Conservation (phyloP, 2,888 invertebrate species). For the Stenotaenia linearis region DNA sequence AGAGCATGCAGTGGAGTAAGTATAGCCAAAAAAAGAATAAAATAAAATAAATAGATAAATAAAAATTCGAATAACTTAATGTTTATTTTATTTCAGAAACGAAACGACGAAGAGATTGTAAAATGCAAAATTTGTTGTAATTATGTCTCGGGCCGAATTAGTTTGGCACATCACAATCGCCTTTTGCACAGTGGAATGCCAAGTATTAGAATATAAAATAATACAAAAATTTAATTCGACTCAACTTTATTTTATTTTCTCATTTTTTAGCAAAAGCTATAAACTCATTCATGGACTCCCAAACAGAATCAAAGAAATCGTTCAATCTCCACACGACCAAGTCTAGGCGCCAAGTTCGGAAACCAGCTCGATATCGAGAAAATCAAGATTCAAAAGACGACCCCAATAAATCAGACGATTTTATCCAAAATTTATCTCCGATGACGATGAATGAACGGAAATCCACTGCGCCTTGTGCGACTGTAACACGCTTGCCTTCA, state of each 20-base stretch:
- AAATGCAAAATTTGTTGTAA: conserved; percentile 30
- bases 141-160: conserved; percentile 7
- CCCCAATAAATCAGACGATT: background rate
- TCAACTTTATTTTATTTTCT: too few species aligned
- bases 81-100: background rate
- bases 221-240: too few species aligned
- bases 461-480: background rate
- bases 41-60: too few species aligned
- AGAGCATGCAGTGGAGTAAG: conserved; percentile 6
- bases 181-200: conserved; percentile 13
- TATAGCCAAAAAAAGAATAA: background rate
- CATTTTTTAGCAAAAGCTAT: conserved; percentile 27
- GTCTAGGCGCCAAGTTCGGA: conserved; percentile 5
- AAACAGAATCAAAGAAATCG: background rate
- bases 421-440: background rate
- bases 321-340: background rate
- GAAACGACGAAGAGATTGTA: background rate
- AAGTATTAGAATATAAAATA: too few species aligned
- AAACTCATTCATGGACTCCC: background rate
- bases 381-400: background rate
- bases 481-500: background rate
- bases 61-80: background rate
- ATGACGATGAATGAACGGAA: background rate
- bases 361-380: conserved; percentile 27
- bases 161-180: conserved; percentile 29